Base-by-base conservation (phyloP, 2,888 invertebrate genomes). In the Mechanitis messenoides region DNA sequence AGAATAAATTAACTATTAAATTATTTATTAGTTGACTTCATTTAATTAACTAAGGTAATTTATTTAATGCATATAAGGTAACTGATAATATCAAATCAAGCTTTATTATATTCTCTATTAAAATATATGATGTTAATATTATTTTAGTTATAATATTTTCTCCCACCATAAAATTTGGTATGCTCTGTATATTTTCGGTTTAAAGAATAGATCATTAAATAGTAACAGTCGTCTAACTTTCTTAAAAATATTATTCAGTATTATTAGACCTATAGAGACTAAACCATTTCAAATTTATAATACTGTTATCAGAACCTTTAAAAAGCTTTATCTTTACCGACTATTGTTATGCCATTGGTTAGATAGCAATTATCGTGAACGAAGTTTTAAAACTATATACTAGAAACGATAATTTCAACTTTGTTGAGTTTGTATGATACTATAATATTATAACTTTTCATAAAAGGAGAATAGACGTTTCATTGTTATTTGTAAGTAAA, bases 321-420 rank as follows among this genome's bases (percentile, higher is more conserved):
- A 76, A 73, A 74, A 78, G 71, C 76, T 80, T 83, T 86, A 85
- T 85, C 84, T 84, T 74, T 72, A 74, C 76, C 74, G 69, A 74
- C 85, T 82, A 85, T 85, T 83, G 84, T 83, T 81, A 80, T 78
- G 75, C 80, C 79, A 76, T 80, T 78, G 79, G 79, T 79, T 79
- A 79, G 77, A 79, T 83, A 81, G 81, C 76, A 76, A 70, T 73
- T 77, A 68, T 69, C 67, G 65, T 68, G 61, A 66, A 64, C 55
- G 58, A 61, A 50, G 9, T 50, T 56, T 66, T 64, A 54, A 66
- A 60, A 58, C 59, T 57, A 61, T 59, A 61, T 60, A 66, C 63
- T 56, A 53, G 56, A 55, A 61, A 53, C 56, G 53, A 61, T 64
- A 56, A 53, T 58, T 56, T 50, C 60, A 60, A 53, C 50, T 42